Evolutionary conservation across 2,113 vertebrate species (phyloP).

Genomic region (Axis porcinus): DNA sequence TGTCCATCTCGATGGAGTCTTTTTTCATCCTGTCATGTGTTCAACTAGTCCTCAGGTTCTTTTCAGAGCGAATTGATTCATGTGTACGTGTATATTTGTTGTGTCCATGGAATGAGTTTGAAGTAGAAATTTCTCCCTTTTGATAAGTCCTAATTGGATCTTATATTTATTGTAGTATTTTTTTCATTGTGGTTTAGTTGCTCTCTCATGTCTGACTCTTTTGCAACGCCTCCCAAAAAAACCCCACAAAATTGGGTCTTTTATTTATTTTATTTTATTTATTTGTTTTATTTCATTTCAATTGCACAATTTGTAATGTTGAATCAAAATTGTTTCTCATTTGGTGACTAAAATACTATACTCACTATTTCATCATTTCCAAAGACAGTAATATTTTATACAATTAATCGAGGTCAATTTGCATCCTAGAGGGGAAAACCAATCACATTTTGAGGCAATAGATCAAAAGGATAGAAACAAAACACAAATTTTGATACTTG

Average conservation of each 20-base stretch:
- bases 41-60: neutral
- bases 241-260: neutral
- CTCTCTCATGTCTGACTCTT: neutral
- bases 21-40: neutral
- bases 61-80: neutral
- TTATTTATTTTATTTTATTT: neutral
- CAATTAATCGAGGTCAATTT: neutral
- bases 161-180: neutral
- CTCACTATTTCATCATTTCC: neutral
- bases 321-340: neutral
- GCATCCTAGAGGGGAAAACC: neutral
- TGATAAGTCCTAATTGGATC: no score
- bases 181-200: neutral
- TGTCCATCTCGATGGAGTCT: rapidly evolving
- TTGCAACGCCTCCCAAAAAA: neutral
- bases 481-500: neutral
- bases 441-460: neutral
- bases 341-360: neutral
- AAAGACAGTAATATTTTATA: neutral
- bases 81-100: neutral
- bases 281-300: neutral
- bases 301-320: neutral
- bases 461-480: neutral
- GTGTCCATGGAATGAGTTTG: neutral
- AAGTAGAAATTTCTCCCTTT: neutral